A percentile compares a stretch with the other conserved stretches of the same genome.
Evolutionary conservation across 2,888 invertebrate genomes (phyloP).

Genomic region (Amphimallon solstitiale): DNA sequence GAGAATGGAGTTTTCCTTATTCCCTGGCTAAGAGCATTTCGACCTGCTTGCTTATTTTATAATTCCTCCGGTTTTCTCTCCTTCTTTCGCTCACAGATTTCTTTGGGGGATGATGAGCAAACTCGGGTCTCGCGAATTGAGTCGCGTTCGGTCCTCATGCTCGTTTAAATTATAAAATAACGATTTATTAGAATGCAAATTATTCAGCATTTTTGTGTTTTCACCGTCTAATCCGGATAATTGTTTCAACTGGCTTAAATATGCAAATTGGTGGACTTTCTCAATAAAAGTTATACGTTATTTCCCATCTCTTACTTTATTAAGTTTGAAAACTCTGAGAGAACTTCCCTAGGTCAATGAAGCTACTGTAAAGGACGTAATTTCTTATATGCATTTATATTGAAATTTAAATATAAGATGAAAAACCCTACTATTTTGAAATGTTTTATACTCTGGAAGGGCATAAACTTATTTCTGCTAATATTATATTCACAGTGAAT

Average conservation of each 20-base stretch:
- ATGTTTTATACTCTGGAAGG: too few species aligned
- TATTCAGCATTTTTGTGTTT: slow-evolving; percentile 17
- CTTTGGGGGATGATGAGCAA: not conserved
- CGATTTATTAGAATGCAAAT: slow-evolving; percentile 20
- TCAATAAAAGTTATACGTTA: not conserved
- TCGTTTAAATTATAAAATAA: slow-evolving; percentile 12
- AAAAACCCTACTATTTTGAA: too few species aligned
- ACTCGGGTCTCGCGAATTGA: not conserved
- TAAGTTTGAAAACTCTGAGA: too few species aligned
- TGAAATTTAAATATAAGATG: too few species aligned
- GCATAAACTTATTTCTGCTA: too few species aligned
- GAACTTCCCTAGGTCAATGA: too few species aligned
- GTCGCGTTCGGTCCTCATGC: not conserved
- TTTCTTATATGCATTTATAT: too few species aligned
- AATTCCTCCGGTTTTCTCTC: not conserved
- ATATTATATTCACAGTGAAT: too few species aligned
- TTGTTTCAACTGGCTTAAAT: slow-evolving; percentile 5
- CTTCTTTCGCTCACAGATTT: not conserved
- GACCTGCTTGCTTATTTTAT: slow-evolving; percentile 6
- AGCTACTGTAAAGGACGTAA: too few species aligned
- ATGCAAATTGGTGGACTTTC: not conserved
- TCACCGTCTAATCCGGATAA: slow-evolving; percentile 12
- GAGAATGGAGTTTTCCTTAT: not conserved
- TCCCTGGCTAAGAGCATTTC: slow-evolving; percentile 2
- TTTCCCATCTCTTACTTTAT: too few species aligned